These are phyloP conservation scores for Dendrophyllia cribrosa DNA, from an alignment of 64 coral and sea anemone species.

Conservation along the genomic window DNA sequence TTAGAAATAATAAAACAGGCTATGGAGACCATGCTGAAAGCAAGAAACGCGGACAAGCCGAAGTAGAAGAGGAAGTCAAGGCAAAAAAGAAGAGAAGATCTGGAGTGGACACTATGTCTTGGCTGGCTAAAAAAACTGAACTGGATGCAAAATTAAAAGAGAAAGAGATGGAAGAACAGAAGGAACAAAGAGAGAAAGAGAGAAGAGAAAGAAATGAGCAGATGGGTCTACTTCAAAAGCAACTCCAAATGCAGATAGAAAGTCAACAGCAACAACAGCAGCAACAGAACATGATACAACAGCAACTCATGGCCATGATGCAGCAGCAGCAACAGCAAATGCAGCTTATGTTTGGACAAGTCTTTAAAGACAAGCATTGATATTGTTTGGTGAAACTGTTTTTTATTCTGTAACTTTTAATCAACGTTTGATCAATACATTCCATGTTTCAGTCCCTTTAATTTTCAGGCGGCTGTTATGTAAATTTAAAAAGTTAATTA, in stretches of 20 bases:
- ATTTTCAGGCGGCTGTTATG: too few relatives aligned
- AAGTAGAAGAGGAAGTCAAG: background rate
- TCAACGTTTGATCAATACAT: too few relatives aligned
- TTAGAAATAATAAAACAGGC: slow-evolving; percentile 65
- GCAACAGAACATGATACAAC: slow-evolving; percentile 57
- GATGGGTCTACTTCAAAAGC: background rate
- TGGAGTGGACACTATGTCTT: background rate
- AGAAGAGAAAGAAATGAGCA: background rate
- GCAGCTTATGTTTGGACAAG: too few relatives aligned
- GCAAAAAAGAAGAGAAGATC: background rate
- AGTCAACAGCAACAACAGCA: slow-evolving; percentile 33
- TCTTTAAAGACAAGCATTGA: too few relatives aligned
- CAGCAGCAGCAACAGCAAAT: slow-evolving; percentile 25
- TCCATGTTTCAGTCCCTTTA: too few relatives aligned
- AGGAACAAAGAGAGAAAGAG: slow-evolving; percentile 41
- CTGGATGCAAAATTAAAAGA: slow-evolving; percentile 54
- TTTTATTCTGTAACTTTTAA: too few relatives aligned
- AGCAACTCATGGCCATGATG: slow-evolving; percentile 72
- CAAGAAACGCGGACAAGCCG: background rate
- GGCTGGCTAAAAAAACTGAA: slow-evolving; percentile 48
- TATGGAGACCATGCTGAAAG: slow-evolving; percentile 63
- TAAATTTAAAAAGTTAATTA: too few relatives aligned
- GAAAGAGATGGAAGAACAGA: slow-evolving; percentile 9
- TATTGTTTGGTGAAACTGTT: too few relatives aligned
- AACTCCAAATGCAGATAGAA: background rate